Evolutionary conservation across 2,797 vertebrate genomes (phyloP).

Genomic region (Molossus alvarezi): DNA sequence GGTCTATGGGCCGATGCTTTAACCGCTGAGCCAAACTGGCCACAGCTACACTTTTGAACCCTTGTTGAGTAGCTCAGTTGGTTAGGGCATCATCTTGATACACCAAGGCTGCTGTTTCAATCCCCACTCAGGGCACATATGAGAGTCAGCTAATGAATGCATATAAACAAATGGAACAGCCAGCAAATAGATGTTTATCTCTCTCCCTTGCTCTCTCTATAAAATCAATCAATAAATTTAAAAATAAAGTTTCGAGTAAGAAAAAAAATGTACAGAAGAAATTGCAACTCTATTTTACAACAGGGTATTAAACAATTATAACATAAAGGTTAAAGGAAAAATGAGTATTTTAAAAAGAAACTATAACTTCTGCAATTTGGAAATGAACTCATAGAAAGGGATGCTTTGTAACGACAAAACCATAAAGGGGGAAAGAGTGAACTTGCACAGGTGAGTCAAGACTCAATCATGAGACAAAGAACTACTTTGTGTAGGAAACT

Average conservation of each 20-base stretch:
- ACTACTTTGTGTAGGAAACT: neutral
- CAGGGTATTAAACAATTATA: neutral
- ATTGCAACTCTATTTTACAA: neutral
- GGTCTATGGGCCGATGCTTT: too few species aligned
- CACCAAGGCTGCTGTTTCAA: too few species aligned
- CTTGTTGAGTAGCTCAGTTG: too few species aligned
- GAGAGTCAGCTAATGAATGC: too few species aligned
- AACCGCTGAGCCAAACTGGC: too few species aligned
- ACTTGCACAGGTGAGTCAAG: neutral
- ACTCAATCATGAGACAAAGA: neutral
- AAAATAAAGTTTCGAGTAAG: neutral
- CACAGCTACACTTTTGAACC: too few species aligned
- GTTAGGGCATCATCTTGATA: too few species aligned
- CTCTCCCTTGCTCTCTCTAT: too few species aligned
- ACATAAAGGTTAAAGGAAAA: neutral
- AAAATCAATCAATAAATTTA: too few species aligned
- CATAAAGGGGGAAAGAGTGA: neutral
- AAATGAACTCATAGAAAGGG: neutral
- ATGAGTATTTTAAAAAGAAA: neutral
- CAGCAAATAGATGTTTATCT: too few species aligned
- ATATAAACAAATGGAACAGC: too few species aligned
- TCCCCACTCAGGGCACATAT: too few species aligned
- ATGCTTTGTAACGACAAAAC: neutral
- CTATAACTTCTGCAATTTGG: neutral
- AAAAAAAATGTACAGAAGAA: neutral